Conservation (phyloP, 2,113 vertebrate species). For the Rhegmatorhina hoffmannsi region DNA sequence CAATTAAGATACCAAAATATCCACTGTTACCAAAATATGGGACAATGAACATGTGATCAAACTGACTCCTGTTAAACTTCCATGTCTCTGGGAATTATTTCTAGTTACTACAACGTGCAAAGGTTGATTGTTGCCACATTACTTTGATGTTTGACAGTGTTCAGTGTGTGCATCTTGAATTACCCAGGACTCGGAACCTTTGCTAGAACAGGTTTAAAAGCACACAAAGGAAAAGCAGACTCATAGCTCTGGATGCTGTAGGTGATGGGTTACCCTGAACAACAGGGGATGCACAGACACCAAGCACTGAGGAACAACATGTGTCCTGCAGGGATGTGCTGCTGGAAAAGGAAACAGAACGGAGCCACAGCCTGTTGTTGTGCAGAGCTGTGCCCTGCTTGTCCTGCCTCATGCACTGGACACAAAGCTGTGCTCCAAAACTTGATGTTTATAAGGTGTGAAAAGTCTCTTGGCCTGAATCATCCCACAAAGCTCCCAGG, state of each 20-base stretch:
- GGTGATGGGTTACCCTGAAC: not conserved
- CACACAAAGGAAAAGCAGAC: not conserved
- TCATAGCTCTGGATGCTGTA: not conserved
- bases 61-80: not conserved
- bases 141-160: not conserved
- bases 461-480: not conserved
- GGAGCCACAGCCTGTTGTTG: not conserved
- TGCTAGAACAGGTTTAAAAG: not conserved
- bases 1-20: not conserved
- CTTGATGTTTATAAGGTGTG: not conserved
- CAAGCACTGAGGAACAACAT: not conserved
- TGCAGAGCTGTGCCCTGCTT: not conserved
- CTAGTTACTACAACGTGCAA: not conserved
- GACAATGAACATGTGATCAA: not conserved
- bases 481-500: not conserved
- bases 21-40: not conserved
- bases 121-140: not conserved
- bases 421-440: not conserved
- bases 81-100: not conserved
- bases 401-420: not conserved
- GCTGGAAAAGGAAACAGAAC: not conserved
- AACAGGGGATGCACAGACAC: not conserved
- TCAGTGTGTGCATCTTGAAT: accelerated
- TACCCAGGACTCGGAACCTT: not conserved
- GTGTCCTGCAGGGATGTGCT: not conserved